Conservation (phyloP, 2,888 invertebrate species). For the Amiota mariae region DNA sequence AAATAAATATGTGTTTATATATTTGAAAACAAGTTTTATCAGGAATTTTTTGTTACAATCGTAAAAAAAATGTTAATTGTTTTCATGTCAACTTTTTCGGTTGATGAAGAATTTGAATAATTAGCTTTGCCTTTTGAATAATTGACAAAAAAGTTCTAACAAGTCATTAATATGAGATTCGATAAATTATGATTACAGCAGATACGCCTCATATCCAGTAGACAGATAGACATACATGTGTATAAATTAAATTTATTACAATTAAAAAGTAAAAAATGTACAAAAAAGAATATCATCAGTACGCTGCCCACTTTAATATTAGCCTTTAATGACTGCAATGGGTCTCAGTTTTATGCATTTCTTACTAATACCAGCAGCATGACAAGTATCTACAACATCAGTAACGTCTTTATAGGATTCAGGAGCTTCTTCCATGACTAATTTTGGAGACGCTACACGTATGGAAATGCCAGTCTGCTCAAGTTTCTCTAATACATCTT, state of each 20-base stretch:
- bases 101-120: too few species aligned
- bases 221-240: not conserved
- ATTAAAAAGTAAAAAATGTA: not conserved
- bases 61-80: not conserved
- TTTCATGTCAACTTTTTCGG: not conserved
- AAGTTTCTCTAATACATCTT: slow-evolving; percentile 88
- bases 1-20: not conserved
- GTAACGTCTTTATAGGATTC: slow-evolving; percentile 99
- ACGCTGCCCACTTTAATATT: too few species aligned
- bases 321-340: slow-evolving; percentile 98
- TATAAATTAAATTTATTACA: slow-evolving; percentile 18
- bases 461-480: slow-evolving; percentile 92
- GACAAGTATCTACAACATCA: slow-evolving; percentile 99
- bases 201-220: not conserved
- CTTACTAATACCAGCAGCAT: slow-evolving; percentile 96
- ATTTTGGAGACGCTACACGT: slow-evolving; percentile 97
- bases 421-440: slow-evolving; percentile 99
- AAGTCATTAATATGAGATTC: not conserved
- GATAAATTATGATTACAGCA: not conserved
- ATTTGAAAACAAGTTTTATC: not conserved
- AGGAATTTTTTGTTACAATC: not conserved
- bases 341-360: slow-evolving; percentile 97
- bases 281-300: not conserved
- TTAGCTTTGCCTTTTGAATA: too few species aligned
- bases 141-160: not conserved